Evolutionary conservation across 2,113 vertebrate species (phyloP), one percentile per base, ranked within the genome.

Genomic region (Bubo bubo): DNA sequence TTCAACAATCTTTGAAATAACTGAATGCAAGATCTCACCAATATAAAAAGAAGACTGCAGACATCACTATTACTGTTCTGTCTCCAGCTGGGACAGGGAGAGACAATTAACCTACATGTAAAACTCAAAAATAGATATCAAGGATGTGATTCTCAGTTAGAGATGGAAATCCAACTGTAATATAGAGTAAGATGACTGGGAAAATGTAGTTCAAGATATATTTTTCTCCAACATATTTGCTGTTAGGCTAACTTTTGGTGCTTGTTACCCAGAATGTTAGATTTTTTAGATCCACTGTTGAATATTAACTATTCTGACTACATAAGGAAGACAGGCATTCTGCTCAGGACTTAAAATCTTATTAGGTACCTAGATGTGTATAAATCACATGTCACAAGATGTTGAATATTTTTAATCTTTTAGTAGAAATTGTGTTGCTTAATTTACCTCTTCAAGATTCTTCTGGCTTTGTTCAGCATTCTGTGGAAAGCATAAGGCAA

Each of bases 231-330:
- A 15, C 5, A 10, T 64, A 50, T 68, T 70, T 73, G 23, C 4
- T 64, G 1, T 68, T 39, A 41, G 4, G 8, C 4, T 86, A 63
- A 35, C 41, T 67, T 93, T 83, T 75, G 11, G 8, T 45, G 8
- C 4, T 72, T 47, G 4, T 17, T 55, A 28, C 12, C 5, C 17
- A 55, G 12, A 75, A 76, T 76, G 9, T 41, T 39, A 39, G 16
- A 41, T 80, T 89, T 52, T n/a, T 7, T 86, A 76, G 39, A 22
- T 0, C 1, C 0, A 2, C 1, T 52, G 22, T 55, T 73, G 43
- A 86, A 24, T 73, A 55, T 68, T 79, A 50, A 9, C 9, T 88
- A 12, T 60, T 68, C 26, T 30, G 62, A 16, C 16, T 68, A 9
- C 37, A 9, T 47, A 76, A 75, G 13, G 14, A 56, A 74, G 5